Base-by-base conservation (phyloP, 2,797 vertebrate species). In the Gadopsis marmoratus region DNA sequence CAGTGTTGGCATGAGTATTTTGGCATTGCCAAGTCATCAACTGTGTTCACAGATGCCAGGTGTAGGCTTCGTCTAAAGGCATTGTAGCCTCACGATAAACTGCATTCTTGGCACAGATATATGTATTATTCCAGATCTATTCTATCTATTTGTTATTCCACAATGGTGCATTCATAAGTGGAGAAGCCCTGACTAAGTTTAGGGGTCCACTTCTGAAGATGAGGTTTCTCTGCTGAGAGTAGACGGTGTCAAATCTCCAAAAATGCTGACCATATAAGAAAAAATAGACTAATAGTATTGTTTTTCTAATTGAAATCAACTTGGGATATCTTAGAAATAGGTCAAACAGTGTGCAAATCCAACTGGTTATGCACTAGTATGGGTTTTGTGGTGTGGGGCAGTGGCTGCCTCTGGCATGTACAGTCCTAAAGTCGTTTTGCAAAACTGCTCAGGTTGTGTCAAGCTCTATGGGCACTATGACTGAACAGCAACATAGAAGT, bases 1-100 rank as follows among this genome's bases (percentile, higher is more conserved):
- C 29, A 33, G 41, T 45, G 26, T 76, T 75, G 26, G 37, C 45
- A 26, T 71, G 31, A 66, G 55, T 72, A 11, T 56, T 78, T 31
- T 43, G 19, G 13, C 29, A 48, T 64, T 76, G 53, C 12, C 11
- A 63, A 47, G 64, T 77, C 48, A 26, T 61, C 58, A 78, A 51
- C 45, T 72, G 43, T 55, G 39, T 58, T 39, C 31, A 58, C 4
- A 61, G 33, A 59, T 39, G 51, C 47, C 54, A 71, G 14, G 26
- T 72, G 64, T 14, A 51, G 55, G 17, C 68, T 54, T 58, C 13
- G n/a, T 70, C 7, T 41, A 3, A 43, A 63, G 43, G 43, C 43
- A 21, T 31, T 29, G 48, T 48, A 61, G 53, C n/a, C 9, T 53
- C 8, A 3, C 56, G 69, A 60, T 70, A 66, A 53, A 81, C 73